Evolutionary conservation across 2,888 invertebrate species (phyloP), one percentile per base, ranked within the genome.

Genomic region (Spatulosminthurus flaviceps): DNA sequence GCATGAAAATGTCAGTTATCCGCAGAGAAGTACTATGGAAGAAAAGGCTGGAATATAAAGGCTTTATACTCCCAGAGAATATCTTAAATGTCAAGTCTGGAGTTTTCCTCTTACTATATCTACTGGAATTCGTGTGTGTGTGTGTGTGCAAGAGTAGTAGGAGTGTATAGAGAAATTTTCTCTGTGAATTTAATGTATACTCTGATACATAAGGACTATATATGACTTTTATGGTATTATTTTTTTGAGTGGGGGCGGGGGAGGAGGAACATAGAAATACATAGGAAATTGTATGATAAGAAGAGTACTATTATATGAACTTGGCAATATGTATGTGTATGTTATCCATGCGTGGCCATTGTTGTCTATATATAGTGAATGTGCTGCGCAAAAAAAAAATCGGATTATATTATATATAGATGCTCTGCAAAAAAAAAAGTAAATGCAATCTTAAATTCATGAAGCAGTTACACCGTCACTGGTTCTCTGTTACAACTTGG

Each of bases 1-100:
- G 5, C 51, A n/a, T 73, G 26, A 34, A 75, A 75, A 75, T 64
- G 75, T 75, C 64, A 75, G 64, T 41, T 42, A 22, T 64, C 51
- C 51, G 34, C 21, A 73, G 51, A 51, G 60, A 73, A 73, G 73
- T 60, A 51, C 51, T 19, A 13, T 51, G 24, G 29, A 73, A 73
- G 51, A 72, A 73, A 60, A 73, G 51, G 51, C 51, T 21, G 16
- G 26, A 60, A 24, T n/a, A 29, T 51, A 22, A 42, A 16, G 43
- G 41, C 29, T 34, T 28, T 21, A 22, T n/a, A 41, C 24, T 66
- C 51, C 2, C 5, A 1, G 43, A 43, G 43, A 24, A 4, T 41
- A 42, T 41, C 41, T 70, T 72, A 72, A 72, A 72, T 72, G 71
- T 72, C 71, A 72, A 72, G 43, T 24, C 42, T 19, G 51, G 51